Evolutionary conservation across 2,888 invertebrate genomes (phyloP).

Genomic region (Endomychus coccineus): DNA sequence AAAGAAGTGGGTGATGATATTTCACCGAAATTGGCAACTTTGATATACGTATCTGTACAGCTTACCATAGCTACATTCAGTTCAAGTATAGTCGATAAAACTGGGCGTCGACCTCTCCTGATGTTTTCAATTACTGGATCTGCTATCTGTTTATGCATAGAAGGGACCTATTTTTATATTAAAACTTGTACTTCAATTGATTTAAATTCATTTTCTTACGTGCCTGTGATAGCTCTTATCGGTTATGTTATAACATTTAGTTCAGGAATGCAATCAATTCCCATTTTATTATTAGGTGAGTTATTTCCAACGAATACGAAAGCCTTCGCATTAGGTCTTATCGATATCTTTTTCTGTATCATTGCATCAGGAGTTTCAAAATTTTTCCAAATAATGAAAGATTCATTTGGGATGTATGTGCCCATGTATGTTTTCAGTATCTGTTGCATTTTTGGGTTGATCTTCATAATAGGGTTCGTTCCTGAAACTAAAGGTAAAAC

Average conservation of each 20-base stretch:
- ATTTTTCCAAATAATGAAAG: slow-evolving; percentile 45
- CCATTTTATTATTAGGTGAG: slow-evolving; percentile 46
- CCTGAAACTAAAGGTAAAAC: slow-evolving; percentile 68
- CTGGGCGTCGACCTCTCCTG: slow-evolving; percentile 48
- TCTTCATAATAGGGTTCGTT: slow-evolving; percentile 52
- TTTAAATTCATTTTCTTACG: slow-evolving; percentile 34
- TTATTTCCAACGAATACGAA: slow-evolving; percentile 49
- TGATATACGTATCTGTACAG: slow-evolving; percentile 44
- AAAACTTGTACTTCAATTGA: slow-evolving; percentile 36
- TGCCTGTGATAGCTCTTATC: slow-evolving; percentile 43
- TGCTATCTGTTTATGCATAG: slow-evolving; percentile 37
- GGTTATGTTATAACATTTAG: slow-evolving; percentile 44
- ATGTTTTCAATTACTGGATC: slow-evolving; percentile 44
- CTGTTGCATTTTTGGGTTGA: slow-evolving; percentile 53
- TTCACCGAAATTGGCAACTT: slow-evolving; percentile 35
- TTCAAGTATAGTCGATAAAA: slow-evolving; percentile 50
- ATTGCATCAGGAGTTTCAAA: slow-evolving; percentile 44
- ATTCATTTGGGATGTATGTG: slow-evolving; percentile 53
- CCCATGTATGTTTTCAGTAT: slow-evolving; percentile 58
- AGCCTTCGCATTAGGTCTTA: slow-evolving; percentile 48
- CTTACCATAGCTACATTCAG: slow-evolving; percentile 48
- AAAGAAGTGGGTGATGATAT: slow-evolving; percentile 37
- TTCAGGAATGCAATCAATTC: slow-evolving; percentile 46
- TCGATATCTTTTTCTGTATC: slow-evolving; percentile 45
- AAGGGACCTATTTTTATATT: slow-evolving; percentile 44